A percentile compares a stretch with the other conserved stretches of the same genome.
Evolutionary conservation across 1,140 invertebrate genomes (phyloP).

Genomic region (Daktulosphaira vitifoliae): DNA sequence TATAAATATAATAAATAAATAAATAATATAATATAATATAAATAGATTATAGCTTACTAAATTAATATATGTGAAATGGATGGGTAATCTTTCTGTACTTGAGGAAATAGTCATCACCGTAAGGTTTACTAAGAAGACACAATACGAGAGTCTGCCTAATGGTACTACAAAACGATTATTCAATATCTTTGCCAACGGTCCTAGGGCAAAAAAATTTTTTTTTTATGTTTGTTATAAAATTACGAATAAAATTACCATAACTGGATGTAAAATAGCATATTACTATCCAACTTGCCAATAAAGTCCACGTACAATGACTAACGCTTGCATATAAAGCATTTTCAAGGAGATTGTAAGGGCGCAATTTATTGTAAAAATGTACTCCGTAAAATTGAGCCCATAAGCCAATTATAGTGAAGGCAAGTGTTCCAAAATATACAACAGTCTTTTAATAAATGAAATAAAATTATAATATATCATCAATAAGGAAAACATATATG

Average conservation of each 20-base stretch:
- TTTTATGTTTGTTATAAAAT: neutral
- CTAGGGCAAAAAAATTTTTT: slow-evolving; percentile 46
- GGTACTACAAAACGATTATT: slow-evolving; percentile 23
- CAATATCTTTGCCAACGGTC: neutral
- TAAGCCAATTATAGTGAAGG: neutral
- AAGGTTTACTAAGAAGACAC: slow-evolving; percentile 37
- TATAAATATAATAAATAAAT: too few relatives aligned
- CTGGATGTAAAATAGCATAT: neutral
- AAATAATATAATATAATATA: too few relatives aligned
- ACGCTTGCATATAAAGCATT: neutral
- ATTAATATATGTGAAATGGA: too few relatives aligned
- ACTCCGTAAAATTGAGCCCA: neutral
- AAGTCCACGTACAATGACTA: slow-evolving; percentile 2
- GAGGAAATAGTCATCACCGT: slow-evolving; percentile 27
- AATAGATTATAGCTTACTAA: too few relatives aligned
- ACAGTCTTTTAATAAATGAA: too few relatives aligned
- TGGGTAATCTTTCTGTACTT: neutral
- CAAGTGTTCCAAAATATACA: neutral
- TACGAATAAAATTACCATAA: slow-evolving; percentile 4
- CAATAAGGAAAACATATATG: too few relatives aligned
- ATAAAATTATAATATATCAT: too few relatives aligned
- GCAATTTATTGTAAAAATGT: neutral
- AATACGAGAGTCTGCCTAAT: slow-evolving; percentile 36
- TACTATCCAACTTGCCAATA: neutral
- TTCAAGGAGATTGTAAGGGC: neutral